Evolutionary conservation across 2,888 invertebrate species (phyloP).

Genomic region (Phytoseiulus persimilis): DNA sequence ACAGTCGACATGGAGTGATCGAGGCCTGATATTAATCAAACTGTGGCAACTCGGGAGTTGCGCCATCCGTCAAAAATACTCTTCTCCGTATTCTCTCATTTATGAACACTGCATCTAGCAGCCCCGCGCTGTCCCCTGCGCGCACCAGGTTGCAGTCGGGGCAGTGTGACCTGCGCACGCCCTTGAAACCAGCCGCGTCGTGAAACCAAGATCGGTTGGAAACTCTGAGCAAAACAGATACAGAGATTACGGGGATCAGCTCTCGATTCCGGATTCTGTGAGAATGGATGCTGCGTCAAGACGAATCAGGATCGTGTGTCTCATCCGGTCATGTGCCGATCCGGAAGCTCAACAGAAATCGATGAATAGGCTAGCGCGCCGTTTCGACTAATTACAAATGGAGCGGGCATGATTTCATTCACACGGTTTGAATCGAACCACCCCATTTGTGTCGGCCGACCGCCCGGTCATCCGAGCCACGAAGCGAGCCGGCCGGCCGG

Average conservation of each 20-base stretch:
- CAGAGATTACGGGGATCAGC: too few relatives aligned
- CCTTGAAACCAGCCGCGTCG: neutral
- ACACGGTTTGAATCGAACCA: neutral
- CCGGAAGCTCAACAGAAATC: neutral
- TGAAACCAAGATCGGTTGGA: neutral
- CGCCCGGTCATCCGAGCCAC: neutral
- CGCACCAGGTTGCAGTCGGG: neutral
- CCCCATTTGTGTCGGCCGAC: neutral
- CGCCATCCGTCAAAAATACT: neutral
- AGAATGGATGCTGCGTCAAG: too few relatives aligned
- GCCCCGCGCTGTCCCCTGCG: neutral
- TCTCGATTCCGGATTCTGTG: too few relatives aligned
- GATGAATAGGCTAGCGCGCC: neutral
- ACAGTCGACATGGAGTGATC: neutral
- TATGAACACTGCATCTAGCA: neutral
- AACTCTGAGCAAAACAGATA: too few relatives aligned
- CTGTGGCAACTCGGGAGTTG: neutral
- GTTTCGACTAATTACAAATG: neutral
- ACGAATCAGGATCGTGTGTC: too few relatives aligned
- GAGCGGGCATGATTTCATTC: neutral
- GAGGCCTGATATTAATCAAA: neutral
- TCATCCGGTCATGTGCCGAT: neutral
- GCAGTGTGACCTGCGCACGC: neutral
- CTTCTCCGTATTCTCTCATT: neutral
- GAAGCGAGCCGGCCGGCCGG: neutral